Conservation (phyloP, 2,113 vertebrate species). For the Hepsetus odoe region DNA sequence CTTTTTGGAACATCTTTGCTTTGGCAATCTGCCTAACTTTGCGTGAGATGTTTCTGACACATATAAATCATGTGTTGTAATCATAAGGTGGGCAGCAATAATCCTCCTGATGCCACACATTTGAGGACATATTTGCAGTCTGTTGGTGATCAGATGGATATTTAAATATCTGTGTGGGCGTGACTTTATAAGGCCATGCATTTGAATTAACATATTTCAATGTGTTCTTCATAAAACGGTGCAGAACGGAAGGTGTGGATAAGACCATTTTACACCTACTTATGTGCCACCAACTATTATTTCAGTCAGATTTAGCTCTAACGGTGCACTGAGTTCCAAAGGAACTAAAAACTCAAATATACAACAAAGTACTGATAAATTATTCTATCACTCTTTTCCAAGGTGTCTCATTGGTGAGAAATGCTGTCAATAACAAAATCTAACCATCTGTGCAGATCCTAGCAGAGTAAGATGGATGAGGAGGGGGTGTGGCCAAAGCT, state of each 20-base stretch:
- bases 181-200: constrained; percentile 37
- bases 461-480: no score
- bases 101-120: constrained; percentile 1
- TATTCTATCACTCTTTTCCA: no score
- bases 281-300: neutral
- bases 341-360: no score
- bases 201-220: constrained; percentile 32
- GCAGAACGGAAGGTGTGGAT: constrained; percentile 14
- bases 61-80: constrained; percentile 20
- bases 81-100: constrained; percentile 32
- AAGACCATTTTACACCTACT: neutral
- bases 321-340: no score
- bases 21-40: neutral
- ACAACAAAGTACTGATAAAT: no score
- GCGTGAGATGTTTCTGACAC: neutral
- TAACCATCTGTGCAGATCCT: no score
- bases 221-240: neutral
- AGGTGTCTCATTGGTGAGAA: no score
- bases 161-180: constrained; percentile 28
- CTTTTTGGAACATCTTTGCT: neutral
- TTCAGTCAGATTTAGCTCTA: neutral
- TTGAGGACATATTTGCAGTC: constrained; percentile 21
- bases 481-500: no score
- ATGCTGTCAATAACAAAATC: no score
- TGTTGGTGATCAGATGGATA: constrained; percentile 32